Percentiles rank a stretch among this genome's conserved stretches.
Evolutionary conservation across 2,113 vertebrate species (phyloP).

Genomic region (Geococcyx californianus): DNA sequence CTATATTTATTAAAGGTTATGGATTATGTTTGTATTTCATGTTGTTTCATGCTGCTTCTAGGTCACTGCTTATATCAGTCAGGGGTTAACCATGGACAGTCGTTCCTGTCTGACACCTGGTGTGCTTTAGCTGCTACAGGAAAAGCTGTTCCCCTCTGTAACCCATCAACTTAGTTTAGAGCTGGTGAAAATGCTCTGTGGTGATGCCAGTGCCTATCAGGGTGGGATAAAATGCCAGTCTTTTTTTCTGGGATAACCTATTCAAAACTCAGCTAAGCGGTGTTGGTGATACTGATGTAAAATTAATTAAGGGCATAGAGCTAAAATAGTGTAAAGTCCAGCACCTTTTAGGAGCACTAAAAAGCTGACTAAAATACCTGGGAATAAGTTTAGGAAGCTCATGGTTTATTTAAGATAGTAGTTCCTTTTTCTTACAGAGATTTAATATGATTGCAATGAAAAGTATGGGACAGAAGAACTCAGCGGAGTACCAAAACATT

Average conservation of each 20-base stretch:
- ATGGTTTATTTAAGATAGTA: not conserved
- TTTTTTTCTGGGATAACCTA: not conserved
- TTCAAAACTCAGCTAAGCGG: not conserved
- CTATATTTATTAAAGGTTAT: slow-evolving; percentile 26
- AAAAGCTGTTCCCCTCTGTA: not conserved
- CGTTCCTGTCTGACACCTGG: not conserved
- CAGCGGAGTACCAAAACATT: not conserved
- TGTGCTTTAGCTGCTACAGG: not conserved
- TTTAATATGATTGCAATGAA: not conserved
- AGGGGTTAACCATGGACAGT: not conserved
- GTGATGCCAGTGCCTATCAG: not conserved
- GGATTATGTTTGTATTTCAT: slow-evolving; percentile 17
- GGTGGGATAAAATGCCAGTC: not conserved
- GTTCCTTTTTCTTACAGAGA: not conserved
- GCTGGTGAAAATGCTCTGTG: not conserved
- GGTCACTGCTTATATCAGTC: slow-evolving; percentile 1
- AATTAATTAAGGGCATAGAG: not conserved
- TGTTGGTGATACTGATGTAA: not conserved
- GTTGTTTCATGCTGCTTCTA: not conserved
- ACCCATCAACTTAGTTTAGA: not conserved
- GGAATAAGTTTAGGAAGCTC: not conserved
- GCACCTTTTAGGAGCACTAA: not conserved
- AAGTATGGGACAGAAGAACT: not conserved
- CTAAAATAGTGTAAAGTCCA: not conserved
- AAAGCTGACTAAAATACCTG: not conserved